Percentiles rank a stretch among this genome's conserved stretches.
These are phyloP conservation scores for Kryptolebias marmoratus DNA, from an alignment of 2,113 vertebrate genomes.

Conservation along the genomic window DNA sequence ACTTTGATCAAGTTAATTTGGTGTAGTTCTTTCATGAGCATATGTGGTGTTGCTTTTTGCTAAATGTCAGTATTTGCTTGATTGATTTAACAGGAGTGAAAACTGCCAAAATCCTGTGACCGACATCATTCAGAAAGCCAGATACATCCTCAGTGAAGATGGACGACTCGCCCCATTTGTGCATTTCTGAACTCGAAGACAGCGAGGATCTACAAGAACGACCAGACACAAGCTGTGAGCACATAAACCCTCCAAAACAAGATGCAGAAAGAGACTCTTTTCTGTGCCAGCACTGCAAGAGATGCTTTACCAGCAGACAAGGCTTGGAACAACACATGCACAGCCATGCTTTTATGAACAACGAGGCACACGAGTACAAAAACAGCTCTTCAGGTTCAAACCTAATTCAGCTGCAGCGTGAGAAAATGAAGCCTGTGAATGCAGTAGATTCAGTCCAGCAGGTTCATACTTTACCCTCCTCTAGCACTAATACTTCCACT, in stretches of 20 bases:
- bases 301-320: conserved; percentile 88
- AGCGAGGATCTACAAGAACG: conserved; percentile 67
- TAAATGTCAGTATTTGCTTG: conserved; percentile 23
- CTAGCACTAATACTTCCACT: conserved; percentile 10
- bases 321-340: conserved; percentile 89
- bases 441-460: conserved; percentile 16
- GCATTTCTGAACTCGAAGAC: conserved; percentile 71
- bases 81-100: conserved; percentile 77
- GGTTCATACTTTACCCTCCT: conserved; percentile 8
- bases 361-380: conserved; percentile 79
- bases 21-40: not conserved
- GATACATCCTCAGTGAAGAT: conserved; percentile 59
- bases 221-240: conserved; percentile 3
- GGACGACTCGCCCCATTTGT: conserved; percentile 64
- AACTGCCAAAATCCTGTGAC: conserved; percentile 70
- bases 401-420: conserved; percentile 83
- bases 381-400: conserved; percentile 86
- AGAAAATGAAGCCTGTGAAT: conserved; percentile 72
- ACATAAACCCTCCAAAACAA: conserved; percentile 56
- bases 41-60: not conserved
- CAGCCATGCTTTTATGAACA: conserved; percentile 82
- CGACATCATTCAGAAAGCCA: conserved; percentile 74
- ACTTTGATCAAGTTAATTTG: not conserved
- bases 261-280: conserved; percentile 81
- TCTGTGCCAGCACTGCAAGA: conserved; percentile 88